Evolutionary conservation across 1,140 invertebrate species (phyloP).

Genomic region (Achroia grisella): DNA sequence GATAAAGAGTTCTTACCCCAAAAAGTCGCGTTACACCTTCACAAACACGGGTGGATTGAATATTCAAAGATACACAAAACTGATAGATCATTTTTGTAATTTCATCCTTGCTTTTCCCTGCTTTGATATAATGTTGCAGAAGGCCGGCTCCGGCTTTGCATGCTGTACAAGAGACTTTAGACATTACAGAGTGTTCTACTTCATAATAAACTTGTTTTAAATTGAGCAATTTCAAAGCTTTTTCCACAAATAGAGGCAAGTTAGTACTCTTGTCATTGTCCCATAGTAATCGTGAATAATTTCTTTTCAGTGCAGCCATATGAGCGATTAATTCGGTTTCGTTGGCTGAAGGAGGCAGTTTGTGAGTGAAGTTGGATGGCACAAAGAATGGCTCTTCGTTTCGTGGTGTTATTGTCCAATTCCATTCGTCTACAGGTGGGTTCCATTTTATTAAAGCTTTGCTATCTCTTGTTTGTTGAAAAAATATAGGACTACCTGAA

Average conservation of each 20-base stretch:
- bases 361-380: constrained; percentile 70
- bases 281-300: constrained; percentile 80
- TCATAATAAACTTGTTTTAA: constrained; percentile 87
- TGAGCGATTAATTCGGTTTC: constrained; percentile 74
- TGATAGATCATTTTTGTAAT: constrained; percentile 90
- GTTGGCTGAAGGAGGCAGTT: constrained; percentile 61
- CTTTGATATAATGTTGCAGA: constrained; percentile 88
- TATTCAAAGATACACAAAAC: constrained; percentile 89
- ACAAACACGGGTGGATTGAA: constrained; percentile 89
- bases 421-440: constrained; percentile 72
- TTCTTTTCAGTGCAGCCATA: constrained; percentile 63
- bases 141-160: constrained; percentile 91
- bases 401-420: constrained; percentile 62
- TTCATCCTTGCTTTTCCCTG: constrained; percentile 87
- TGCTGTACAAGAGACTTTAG: constrained; percentile 91
- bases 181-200: constrained; percentile 92
- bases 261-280: constrained; percentile 80
- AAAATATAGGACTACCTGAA: constrained; percentile 63
- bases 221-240: constrained; percentile 86
- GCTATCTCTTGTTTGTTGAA: constrained; percentile 39
- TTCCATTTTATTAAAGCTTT: constrained; percentile 73
- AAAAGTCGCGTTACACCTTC: constrained; percentile 90
- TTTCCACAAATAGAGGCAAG: constrained; percentile 85
- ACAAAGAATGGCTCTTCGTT: constrained; percentile 71
- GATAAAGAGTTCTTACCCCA: constrained; percentile 75